These are phyloP conservation scores for Eupithecia dodoneata DNA, from an alignment of 2,888 invertebrate species.

Conservation along the genomic window DNA sequence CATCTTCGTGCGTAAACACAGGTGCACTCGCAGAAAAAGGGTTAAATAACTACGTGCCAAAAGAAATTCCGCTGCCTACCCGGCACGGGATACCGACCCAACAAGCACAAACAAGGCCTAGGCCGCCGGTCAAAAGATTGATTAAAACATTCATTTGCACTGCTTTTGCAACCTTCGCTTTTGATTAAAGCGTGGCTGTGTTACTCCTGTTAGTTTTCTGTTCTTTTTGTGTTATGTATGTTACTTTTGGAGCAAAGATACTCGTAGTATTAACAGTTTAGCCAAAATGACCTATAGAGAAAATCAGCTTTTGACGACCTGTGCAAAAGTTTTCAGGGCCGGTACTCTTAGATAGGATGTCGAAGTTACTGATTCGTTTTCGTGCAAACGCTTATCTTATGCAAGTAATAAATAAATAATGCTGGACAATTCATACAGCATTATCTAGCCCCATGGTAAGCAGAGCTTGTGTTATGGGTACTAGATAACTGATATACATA, in stretches of 20 bases:
- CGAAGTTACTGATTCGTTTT: too few species aligned
- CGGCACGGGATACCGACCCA: slow-evolving; percentile 14
- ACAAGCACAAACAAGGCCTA: slow-evolving; percentile 16
- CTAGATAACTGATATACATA: too few species aligned
- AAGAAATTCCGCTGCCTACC: background rate
- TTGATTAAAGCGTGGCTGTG: slow-evolving; percentile 19
- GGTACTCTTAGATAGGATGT: too few species aligned
- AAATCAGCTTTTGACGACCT: background rate
- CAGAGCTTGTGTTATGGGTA: too few species aligned
- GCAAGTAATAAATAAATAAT: too few species aligned
- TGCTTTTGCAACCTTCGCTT: slow-evolving; percentile 26
- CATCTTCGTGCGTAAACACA: background rate
- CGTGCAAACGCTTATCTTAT: too few species aligned
- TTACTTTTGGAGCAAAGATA: background rate
- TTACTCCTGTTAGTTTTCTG: slow-evolving; percentile 3
- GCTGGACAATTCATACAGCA: too few species aligned
- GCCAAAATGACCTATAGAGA: background rate
- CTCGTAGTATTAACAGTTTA: background rate
- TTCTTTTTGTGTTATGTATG: background rate
- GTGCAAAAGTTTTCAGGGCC: too few species aligned
- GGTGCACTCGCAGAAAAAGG: background rate
- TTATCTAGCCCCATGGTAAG: too few species aligned
- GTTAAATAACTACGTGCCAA: slow-evolving; percentile 7
- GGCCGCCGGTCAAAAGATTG: slow-evolving; percentile 20
- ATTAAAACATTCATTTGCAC: slow-evolving; percentile 35